Evolutionary conservation across 2,888 invertebrate genomes (phyloP).

Genomic region (Argyresthia albistria): DNA sequence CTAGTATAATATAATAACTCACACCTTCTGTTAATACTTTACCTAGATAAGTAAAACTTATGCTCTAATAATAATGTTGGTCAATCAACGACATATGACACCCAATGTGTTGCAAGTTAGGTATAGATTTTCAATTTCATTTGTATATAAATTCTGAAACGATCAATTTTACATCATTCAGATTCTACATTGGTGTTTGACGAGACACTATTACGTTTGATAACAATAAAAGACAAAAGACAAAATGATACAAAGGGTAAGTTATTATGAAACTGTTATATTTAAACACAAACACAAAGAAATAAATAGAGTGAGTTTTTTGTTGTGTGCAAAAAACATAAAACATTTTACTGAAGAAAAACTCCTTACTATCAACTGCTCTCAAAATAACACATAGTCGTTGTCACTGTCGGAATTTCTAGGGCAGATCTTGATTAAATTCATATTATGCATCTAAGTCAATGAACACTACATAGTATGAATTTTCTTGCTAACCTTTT

Average conservation of each 20-base stretch:
- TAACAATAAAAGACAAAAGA: background rate
- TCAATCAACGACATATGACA: background rate
- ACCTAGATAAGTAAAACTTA: too few species aligned
- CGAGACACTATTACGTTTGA: too few species aligned
- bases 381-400: too few species aligned
- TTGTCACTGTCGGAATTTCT: too few species aligned
- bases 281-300: background rate
- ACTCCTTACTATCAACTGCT: too few species aligned
- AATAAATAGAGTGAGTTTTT: background rate
- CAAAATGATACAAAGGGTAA: slow-evolving; percentile 2
- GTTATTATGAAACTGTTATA: too few species aligned
- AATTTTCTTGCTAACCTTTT: background rate
- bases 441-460: slow-evolving; percentile 2
- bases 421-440: background rate
- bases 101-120: slow-evolving; percentile 31
- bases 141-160: slow-evolving; percentile 50
- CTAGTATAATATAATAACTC: too few species aligned
- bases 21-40: background rate
- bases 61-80: background rate
- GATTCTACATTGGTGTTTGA: background rate
- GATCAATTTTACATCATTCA: slow-evolving; percentile 31
- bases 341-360: too few species aligned
- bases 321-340: too few species aligned
- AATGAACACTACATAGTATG: background rate
- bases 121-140: slow-evolving; percentile 53